These are phyloP conservation scores for Nymphalis c-album DNA, from an alignment of 2,888 invertebrate genomes.

Conservation along the genomic window DNA sequence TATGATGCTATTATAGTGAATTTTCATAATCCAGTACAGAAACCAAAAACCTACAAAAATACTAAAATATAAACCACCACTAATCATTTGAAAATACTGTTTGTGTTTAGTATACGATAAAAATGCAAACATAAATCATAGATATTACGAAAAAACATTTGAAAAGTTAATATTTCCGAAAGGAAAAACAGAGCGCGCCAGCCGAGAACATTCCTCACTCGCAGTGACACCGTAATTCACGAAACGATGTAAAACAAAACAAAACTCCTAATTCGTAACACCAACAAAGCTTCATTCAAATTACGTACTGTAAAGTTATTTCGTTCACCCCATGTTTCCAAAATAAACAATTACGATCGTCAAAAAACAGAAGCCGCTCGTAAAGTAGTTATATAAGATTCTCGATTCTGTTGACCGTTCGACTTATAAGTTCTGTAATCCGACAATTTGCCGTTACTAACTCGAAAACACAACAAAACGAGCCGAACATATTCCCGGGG, in stretches of 20 bases:
- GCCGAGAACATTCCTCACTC: constrained; percentile 50
- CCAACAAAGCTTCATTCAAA: constrained; percentile 54
- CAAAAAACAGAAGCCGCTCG: constrained; percentile 58
- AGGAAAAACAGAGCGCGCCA: constrained; percentile 54
- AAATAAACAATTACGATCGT: constrained; percentile 58
- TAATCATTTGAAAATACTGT: neutral
- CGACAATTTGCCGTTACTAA: constrained; percentile 75
- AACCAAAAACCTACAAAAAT: no score
- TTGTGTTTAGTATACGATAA: neutral
- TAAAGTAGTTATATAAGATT: constrained; percentile 62
- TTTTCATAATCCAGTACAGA: neutral
- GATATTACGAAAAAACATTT: constrained; percentile 67
- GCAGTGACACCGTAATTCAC: constrained; percentile 60
- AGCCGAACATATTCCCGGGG: constrained; percentile 73
- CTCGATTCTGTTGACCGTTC: constrained; percentile 68
- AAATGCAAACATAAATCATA: constrained; percentile 71
- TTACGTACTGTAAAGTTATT: constrained; percentile 50
- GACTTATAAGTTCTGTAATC: constrained; percentile 78
- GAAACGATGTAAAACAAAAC: constrained; percentile 51
- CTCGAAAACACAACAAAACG: constrained; percentile 79
- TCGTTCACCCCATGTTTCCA: constrained; percentile 57
- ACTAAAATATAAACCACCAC: no score
- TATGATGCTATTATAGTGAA: neutral
- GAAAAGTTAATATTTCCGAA: constrained; percentile 65
- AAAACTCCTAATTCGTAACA: constrained; percentile 54